Percentiles rank a stretch among this genome's conserved stretches.
Evolutionary conservation across 2,888 invertebrate species (phyloP).

Genomic region (Isotomurus palustris): DNA sequence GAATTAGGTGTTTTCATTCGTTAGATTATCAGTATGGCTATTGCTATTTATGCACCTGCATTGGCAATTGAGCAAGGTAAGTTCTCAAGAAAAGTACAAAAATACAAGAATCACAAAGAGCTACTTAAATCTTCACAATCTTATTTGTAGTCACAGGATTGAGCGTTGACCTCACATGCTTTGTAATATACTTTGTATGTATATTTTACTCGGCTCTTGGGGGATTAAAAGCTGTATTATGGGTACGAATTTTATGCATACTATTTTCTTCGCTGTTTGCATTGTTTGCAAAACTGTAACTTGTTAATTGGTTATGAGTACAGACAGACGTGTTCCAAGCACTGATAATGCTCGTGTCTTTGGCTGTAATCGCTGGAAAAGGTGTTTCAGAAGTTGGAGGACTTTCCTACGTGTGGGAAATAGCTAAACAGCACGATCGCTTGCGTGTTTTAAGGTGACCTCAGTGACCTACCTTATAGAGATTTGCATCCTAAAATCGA

Average conservation of each 20-base stretch:
- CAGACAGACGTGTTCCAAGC: slow-evolving; percentile 74
- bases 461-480: neutral
- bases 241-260: too few relatives aligned
- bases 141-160: slow-evolving; percentile 73
- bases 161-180: slow-evolving; percentile 71
- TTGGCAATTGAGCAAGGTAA: slow-evolving; percentile 76
- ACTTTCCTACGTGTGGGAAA: slow-evolving; percentile 58
- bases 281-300: too few relatives aligned
- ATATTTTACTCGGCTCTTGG: slow-evolving; percentile 87
- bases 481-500: neutral
- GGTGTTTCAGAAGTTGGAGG: slow-evolving; percentile 66
- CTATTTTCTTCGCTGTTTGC: too few relatives aligned
- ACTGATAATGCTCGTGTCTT: slow-evolving; percentile 66
- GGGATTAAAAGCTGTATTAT: slow-evolving; percentile 68
- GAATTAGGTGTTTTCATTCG: slow-evolving; percentile 3
- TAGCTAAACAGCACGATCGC: slow-evolving; percentile 60
- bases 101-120: slow-evolving; percentile 12
- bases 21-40: slow-evolving; percentile 55
- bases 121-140: neutral
- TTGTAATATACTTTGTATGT: slow-evolving; percentile 77
- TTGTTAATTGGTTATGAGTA: too few relatives aligned
- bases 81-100: neutral
- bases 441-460: slow-evolving; percentile 68
- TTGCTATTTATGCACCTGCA: slow-evolving; percentile 83
- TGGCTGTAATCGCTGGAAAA: slow-evolving; percentile 62